Percentiles rank a stretch among this genome's conserved stretches.
These are phyloP conservation scores for Diachasma alloeum DNA, from an alignment of 1,140 invertebrate species.

Conservation along the genomic window DNA sequence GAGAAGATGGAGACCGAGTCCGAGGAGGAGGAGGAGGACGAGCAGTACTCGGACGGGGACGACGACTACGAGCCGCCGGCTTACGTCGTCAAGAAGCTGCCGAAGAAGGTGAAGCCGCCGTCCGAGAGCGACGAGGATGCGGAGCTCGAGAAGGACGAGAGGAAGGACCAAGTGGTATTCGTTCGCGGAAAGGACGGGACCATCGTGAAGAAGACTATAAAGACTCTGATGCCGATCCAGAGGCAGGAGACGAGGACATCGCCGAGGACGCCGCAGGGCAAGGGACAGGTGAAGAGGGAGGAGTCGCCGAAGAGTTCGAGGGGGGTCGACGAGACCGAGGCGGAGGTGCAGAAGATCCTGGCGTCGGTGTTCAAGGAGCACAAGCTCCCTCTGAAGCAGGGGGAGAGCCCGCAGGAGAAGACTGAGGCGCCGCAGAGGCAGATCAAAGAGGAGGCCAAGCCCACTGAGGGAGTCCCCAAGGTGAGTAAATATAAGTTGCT, in stretches of 20 bases:
- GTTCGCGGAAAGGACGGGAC: constrained; percentile 58
- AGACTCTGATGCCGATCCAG: constrained; percentile 61
- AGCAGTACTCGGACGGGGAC: constrained; percentile 55
- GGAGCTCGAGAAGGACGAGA: constrained; percentile 46
- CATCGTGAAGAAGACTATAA: constrained; percentile 61
- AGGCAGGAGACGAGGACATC: constrained; percentile 39
- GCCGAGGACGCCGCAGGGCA: neutral
- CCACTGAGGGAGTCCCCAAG: constrained; percentile 3
- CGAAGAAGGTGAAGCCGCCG: constrained; percentile 43
- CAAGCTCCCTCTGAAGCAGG: constrained; percentile 59
- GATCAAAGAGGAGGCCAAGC: constrained; percentile 14
- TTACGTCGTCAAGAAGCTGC: constrained; percentile 56
- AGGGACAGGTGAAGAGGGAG: constrained; percentile 9
- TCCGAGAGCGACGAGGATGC: constrained; percentile 46
- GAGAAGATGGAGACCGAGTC: constrained; percentile 50
- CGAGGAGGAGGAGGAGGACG: constrained; percentile 57
- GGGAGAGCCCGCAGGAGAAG: constrained; percentile 36
- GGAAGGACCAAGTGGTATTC: constrained; percentile 58
- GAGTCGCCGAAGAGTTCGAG: constrained; percentile 36
- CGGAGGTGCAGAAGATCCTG: constrained; percentile 62
- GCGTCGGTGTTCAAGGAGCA: constrained; percentile 62
- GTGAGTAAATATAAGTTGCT: no score
- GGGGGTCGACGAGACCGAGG: constrained; percentile 55
- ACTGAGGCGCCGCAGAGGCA: constrained; percentile 36
- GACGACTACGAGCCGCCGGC: constrained; percentile 62